Evolutionary conservation across 2,113 vertebrate genomes (phyloP).

Genomic region (Rattus rattus): DNA sequence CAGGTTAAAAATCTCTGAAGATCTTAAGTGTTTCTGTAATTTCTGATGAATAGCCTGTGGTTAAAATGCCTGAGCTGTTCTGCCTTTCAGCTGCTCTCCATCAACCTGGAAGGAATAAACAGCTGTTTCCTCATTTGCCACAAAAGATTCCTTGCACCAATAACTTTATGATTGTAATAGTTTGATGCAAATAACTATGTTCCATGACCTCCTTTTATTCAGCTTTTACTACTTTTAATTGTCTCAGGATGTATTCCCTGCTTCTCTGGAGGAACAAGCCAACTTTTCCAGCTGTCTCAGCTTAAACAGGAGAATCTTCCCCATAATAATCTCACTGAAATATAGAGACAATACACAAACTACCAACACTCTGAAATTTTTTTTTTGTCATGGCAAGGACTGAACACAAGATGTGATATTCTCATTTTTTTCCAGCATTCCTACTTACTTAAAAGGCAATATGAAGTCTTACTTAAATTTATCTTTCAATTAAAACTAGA

Average conservation of each 20-base stretch:
- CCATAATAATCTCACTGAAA: not conserved
- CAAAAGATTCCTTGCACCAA: not conserved
- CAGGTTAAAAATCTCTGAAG: not conserved
- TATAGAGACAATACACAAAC: not conserved
- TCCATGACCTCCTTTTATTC: not conserved
- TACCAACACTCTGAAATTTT: not conserved
- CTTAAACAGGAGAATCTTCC: not conserved
- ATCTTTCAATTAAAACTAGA: constrained; percentile 52
- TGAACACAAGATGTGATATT: not conserved
- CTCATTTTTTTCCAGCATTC: not conserved
- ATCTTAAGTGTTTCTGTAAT: not conserved
- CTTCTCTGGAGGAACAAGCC: not conserved
- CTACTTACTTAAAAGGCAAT: constrained; percentile 34
- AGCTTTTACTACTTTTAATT: not conserved
- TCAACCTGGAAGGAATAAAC: not conserved
- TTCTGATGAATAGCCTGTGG: not conserved
- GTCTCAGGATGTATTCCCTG: not conserved
- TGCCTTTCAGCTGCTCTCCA: not conserved
- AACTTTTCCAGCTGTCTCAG: not conserved
- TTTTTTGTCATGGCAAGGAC: not conserved
- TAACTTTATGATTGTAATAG: not conserved
- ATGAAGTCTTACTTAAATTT: constrained; percentile 30
- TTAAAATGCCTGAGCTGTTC: not conserved
- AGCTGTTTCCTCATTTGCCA: not conserved
- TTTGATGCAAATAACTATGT: constrained; percentile 19